Base-by-base conservation (phyloP, 1,140 invertebrate species). In the Bombus superbus region DNA sequence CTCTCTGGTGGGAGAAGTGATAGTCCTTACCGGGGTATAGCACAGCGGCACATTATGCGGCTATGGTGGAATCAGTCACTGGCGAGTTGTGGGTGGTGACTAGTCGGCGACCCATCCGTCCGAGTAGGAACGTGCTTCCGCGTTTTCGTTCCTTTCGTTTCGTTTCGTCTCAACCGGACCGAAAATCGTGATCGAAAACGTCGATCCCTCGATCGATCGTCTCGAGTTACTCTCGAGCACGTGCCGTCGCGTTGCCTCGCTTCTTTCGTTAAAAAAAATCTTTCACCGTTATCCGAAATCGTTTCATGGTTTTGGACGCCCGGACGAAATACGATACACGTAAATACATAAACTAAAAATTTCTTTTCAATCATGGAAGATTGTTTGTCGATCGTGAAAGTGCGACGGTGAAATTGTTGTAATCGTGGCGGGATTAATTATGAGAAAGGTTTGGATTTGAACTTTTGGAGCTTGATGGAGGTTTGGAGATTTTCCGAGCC, bases 21-120 rank as follows among this genome's bases (percentile, higher is more conserved):
- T 94, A 94, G 94, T 94, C 93, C 90, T 93, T 92, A 93, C 89
- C 92, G 89, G 89, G 92, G 92, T 91, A 92, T 90, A 94, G 92
- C 92, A 92, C 91, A 90, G 91, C 91, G 91, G 92, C 90, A 94
- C 92, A 94, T 94, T 94, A 94, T 93, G 92, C 91, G 91, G 90
- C 92, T 93, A 94, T 94, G 93, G 94, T 93, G 92, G 94, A 94
- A 95, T 95, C 94, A 95, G 94, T 95, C 93, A 95, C 92, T 93
- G 91, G 92, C 92, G 93, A 94, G 93, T 94, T 94, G 94, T 94
- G 94, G 94, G 92, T 94, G 94, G 94, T 92, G 94, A 94, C 92
- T 93, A 93, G 94, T 95, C 94, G 86, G 89, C 91, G 90, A 91
- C 78, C 88, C 88, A 88, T 90, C 88, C 89, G 88, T 90, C 88